A percentile compares a stretch with the other conserved stretches of the same genome.
These are phyloP conservation scores for Euthynnus affinis DNA, from an alignment of 2,797 vertebrate genomes.

Conservation along the genomic window DNA sequence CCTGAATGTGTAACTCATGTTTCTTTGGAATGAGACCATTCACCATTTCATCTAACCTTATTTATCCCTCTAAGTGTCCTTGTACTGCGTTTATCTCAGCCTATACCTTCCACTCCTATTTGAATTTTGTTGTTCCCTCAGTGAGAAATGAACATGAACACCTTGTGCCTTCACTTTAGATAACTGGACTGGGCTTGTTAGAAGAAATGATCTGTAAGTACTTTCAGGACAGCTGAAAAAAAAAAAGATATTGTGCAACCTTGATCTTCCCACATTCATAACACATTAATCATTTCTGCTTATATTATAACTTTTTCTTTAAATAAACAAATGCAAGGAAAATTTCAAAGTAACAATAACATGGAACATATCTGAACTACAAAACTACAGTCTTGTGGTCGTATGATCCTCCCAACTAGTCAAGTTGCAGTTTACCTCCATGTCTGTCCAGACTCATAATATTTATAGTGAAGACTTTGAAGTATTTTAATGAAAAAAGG, in stretches of 20 bases:
- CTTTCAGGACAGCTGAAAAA: no score
- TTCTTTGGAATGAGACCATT: conserved; percentile 32
- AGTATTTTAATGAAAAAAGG: no score
- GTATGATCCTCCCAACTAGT: no score
- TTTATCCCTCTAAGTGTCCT: conserved; percentile 24
- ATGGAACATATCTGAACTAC: no score
- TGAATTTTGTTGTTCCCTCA: conserved; percentile 30
- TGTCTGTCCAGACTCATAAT: no score
- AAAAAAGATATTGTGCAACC: no score
- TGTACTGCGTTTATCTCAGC: conserved; percentile 29
- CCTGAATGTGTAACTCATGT: conserved; percentile 14
- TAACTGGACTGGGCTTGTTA: not conserved
- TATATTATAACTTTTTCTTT: not conserved
- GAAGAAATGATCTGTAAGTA: not conserved
- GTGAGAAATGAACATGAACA: conserved; percentile 31
- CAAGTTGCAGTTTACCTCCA: no score
- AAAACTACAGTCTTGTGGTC: no score
- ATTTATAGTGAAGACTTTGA: no score
- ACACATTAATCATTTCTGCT: not conserved
- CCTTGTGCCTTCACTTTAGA: conserved; percentile 19
- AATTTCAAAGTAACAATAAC: no score
- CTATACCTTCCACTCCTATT: conserved; percentile 9
- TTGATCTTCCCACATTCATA: not conserved
- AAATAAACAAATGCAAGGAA: no score
- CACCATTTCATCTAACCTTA: conserved; percentile 6